Base-by-base conservation (phyloP, 2,888 invertebrate species). In the Volucella zonaria region DNA sequence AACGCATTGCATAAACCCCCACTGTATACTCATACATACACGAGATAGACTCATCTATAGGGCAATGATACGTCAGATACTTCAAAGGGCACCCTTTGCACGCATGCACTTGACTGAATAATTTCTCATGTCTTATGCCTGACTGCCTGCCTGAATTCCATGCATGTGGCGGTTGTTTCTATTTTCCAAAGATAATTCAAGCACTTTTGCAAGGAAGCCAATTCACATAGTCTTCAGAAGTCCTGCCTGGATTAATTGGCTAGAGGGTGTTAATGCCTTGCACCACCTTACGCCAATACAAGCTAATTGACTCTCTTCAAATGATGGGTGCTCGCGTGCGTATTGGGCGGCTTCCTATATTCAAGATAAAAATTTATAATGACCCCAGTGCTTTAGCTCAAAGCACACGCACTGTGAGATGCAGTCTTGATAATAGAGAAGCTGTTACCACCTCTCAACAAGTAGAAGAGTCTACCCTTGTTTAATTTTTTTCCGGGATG, bases 141-240 rank as follows among this genome's bases (percentile, higher is more conserved):
- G 68, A 68, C 79, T 79, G 79, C 40, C 74, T 70, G 67, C 52
- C 62, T 68, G 67, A 70, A 42, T 79, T 67, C 62, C 18, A 23
- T 51, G 67, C 77, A 73, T 77, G 52, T 52, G 54, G 56, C 52
- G 70, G 68, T 51, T 71, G 64, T 81, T 54, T 62, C 23, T 40
- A 74, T 52, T 61, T 54, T 56, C 54, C 18, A 70, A 80, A 45
- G 67, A 71, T 85, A 76, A 85, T 81, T 85, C 67, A 81, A 85
- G 83, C 76, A 62, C 71, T 85, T 80, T 85, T 23, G 71, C 81
- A 81, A 85, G 83, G 67, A 80, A 81, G 76, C 83, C 81, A 85
- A 85, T 81, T 67, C 42, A 66, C 76, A 76, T 81, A 81, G 79
- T 47, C 74, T 75, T 64, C 70, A 74, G 68, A 79, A 83, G 82